Evolutionary conservation across 2,888 invertebrate species (phyloP), one percentile per base, ranked within the genome.

Genomic region (Leptopilina myrica): DNA sequence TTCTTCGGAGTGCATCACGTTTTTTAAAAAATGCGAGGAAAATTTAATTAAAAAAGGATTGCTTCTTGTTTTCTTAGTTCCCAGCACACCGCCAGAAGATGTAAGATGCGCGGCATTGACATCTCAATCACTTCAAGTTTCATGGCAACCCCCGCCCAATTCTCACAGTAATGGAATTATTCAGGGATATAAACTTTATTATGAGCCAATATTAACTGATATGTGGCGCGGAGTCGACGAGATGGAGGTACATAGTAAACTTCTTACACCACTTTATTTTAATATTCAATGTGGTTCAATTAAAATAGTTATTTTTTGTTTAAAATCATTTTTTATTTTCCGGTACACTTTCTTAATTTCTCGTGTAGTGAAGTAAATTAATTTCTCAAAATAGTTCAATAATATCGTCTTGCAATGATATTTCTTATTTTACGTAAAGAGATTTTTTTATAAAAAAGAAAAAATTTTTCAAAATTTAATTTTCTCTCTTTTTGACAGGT

Each of bases 61-160:
- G 1, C 43, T 43, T 77, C 62, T 76, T 67, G 79, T 69, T 82
- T 33, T 33, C 81, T 33, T 88, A 97, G 96, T 96, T 69, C 97
- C 97, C 65, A 96, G 95, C 87, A 94, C 94, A 88, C 94, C 96
- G n/a, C 96, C 96, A 0, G 95, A 95, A 90, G 95, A 95, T 87
- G 95, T 97, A 15, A 93, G 96, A 80, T 96, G 96, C 87, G 94
- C 95, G 0, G 94, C 96, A 0, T 90, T 96, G 67, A 95, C 95
- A 43, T 96, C 96, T 0, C 95, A 96, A 87, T 95, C 95, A 8
- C 92, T 97, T 78, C 95, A 96, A 92, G 94, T 97, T 26, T 95
- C 95, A 76, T 97, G 97, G 97, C 95, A 96, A 83, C 95, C 96
- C 14, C 95, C 96, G 0, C 95, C 96, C 62, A 93, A 94, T 56